These are phyloP conservation scores for Leptinotarsa lineolata DNA, from an alignment of 1,140 invertebrate genomes.

Conservation along the genomic window DNA sequence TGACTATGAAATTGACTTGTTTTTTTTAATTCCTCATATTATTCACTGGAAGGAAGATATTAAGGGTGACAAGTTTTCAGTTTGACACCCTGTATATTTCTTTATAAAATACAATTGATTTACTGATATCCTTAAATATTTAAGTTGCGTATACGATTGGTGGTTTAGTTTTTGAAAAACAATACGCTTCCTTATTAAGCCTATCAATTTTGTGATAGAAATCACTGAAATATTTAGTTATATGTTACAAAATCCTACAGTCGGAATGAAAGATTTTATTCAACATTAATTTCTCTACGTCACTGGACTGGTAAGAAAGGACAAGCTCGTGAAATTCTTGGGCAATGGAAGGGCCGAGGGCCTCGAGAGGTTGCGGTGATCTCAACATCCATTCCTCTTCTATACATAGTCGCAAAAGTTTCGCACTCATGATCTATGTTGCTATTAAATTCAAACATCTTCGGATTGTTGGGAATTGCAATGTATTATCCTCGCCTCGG, in stretches of 20 bases:
- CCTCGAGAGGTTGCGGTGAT: constrained; percentile 47
- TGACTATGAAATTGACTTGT: too few species aligned
- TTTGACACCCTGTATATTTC: too few species aligned
- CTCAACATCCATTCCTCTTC: constrained; percentile 53
- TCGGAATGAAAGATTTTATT: background rate
- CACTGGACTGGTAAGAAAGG: background rate
- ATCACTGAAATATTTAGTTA: too few species aligned
- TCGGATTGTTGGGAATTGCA: constrained; percentile 56
- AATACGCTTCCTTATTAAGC: too few species aligned
- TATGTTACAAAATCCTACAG: background rate
- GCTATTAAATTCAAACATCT: constrained; percentile 57
- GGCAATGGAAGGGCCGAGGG: constrained; percentile 8
- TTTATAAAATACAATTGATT: too few species aligned
- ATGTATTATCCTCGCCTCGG: constrained; percentile 54
- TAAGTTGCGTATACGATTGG: too few species aligned
- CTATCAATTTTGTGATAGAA: too few species aligned
- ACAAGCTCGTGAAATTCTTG: constrained; percentile 23
- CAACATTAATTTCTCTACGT: background rate
- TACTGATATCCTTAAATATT: too few species aligned
- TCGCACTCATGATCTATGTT: constrained; percentile 55
- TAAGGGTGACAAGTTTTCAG: too few species aligned
- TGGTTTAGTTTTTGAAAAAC: too few species aligned
- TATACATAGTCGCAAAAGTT: constrained; percentile 54
- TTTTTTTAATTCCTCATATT: too few species aligned
- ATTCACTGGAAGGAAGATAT: too few species aligned